A percentile compares a stretch with the other conserved stretches of the same genome.
Evolutionary conservation across 2,888 invertebrate genomes (phyloP).

Genomic region (Trichopria drosophilae): DNA sequence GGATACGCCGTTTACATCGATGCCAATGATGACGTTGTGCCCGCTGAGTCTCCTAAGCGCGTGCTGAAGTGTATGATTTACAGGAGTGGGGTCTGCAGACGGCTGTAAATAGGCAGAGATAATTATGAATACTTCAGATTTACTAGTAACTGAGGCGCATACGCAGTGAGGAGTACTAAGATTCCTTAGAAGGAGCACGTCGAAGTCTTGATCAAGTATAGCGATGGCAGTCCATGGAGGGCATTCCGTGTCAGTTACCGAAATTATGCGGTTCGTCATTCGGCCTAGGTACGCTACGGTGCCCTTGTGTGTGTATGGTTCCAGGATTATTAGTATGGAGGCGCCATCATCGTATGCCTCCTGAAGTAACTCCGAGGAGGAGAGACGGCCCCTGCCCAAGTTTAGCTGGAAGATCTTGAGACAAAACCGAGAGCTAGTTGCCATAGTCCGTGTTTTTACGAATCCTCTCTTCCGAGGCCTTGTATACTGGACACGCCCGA

Average conservation of each 20-base stretch:
- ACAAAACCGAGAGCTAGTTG: too few species aligned
- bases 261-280: not conserved
- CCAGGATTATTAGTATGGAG: not conserved
- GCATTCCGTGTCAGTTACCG: not conserved
- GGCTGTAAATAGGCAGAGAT: not conserved
- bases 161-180: not conserved
- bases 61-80: not conserved
- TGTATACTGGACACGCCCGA: constrained; percentile 9
- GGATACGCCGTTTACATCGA: not conserved
- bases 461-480: not conserved
- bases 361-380: not conserved
- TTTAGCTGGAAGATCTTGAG: constrained; percentile 16
- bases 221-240: not conserved
- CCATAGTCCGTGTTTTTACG: not conserved
- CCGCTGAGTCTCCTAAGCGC: too few species aligned
- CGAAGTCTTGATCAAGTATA: not conserved
- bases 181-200: too few species aligned
- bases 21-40: not conserved
- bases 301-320: not conserved
- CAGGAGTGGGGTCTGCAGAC: not conserved
- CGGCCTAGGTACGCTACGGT: not conserved
- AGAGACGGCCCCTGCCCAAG: not conserved
- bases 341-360: not conserved
- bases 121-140: too few species aligned
- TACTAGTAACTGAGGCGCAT: not conserved